Evolutionary conservation across 2,797 vertebrate species (phyloP).

Genomic region (Cryptoblepharus egeriae): DNA sequence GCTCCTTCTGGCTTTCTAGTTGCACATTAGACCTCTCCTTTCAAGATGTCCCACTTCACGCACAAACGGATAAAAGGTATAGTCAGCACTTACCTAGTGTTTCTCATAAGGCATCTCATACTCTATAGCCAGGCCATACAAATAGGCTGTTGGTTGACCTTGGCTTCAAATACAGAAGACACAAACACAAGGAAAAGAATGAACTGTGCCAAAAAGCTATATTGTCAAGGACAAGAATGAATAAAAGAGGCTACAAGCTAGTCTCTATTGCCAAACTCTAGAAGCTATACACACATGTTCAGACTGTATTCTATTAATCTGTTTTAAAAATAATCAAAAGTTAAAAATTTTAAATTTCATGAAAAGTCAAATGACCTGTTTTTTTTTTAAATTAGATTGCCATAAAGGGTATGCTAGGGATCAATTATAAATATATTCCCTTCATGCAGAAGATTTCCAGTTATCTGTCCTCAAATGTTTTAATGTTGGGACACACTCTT

Average conservation of each 20-base stretch:
- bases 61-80: not conserved
- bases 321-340: not conserved
- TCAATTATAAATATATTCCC: not conserved
- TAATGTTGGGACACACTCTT: no score
- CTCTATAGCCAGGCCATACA: constrained; percentile 61
- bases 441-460: not conserved
- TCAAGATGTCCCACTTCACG: constrained; percentile 34
- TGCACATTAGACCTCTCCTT: constrained; percentile 58
- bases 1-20: constrained; percentile 51
- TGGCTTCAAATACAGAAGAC: constrained; percentile 69
- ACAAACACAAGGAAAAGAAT: constrained; percentile 52
- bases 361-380: not conserved
- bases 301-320: not conserved
- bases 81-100: constrained; percentile 33
- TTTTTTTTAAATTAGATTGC: not conserved
- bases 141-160: constrained; percentile 55
- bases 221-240: constrained; percentile 26
- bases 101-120: constrained; percentile 53
- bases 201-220: constrained; percentile 33
- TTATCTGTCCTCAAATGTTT: no score
- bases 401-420: not conserved
- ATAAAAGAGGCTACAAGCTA: not conserved
- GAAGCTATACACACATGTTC: not conserved
- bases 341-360: not conserved
- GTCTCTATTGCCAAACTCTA: not conserved